phyloP scores from a whole-genome alignment of 1,140 invertebrate species.

The Lordiphosa stackelbergi region DNA sequence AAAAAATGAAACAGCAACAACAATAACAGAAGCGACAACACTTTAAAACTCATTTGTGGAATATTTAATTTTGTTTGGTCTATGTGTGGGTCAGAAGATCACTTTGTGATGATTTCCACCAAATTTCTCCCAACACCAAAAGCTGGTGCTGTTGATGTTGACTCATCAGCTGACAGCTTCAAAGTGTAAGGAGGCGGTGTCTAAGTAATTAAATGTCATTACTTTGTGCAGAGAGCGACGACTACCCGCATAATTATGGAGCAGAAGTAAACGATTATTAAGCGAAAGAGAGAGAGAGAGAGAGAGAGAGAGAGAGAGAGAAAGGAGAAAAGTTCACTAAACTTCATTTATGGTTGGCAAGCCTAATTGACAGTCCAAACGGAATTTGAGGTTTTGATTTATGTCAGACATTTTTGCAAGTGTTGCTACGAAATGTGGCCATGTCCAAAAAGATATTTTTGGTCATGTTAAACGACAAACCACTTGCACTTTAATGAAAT shows the following conservation, averaged over 20 bases:
- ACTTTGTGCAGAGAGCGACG: constrained; percentile 23
- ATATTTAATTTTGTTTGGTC: too few relatives aligned
- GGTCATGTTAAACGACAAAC: constrained; percentile 17
- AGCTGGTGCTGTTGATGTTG: constrained; percentile 14
- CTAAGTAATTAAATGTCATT: constrained; percentile 61
- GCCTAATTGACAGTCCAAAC: constrained; percentile 29
- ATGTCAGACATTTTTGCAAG: constrained; percentile 21
- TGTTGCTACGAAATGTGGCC: constrained; percentile 21
- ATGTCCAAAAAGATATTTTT: constrained; percentile 40
- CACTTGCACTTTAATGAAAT: constrained; percentile 20
- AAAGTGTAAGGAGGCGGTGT: constrained; percentile 29
- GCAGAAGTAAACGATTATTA: constrained; percentile 45
- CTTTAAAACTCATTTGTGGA: constrained; percentile 50
- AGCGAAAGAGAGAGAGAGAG: constrained; percentile 4
- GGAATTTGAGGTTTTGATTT: constrained; percentile 20
- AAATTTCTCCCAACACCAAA: constrained; percentile 36
- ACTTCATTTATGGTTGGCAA: constrained; percentile 32
- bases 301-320: constrained; percentile 4
- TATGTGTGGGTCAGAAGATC: constrained; percentile 52
- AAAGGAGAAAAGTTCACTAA: constrained; percentile 50
- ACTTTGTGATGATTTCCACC: constrained; percentile 50
- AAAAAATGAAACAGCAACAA: constrained; percentile 12
- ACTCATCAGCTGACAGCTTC: constrained; percentile 10
- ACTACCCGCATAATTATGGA: constrained; percentile 57
- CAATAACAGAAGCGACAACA: constrained; percentile 28